Conservation (phyloP, 2,888 invertebrate species). For the Teleogryllus oceanicus region DNA sequence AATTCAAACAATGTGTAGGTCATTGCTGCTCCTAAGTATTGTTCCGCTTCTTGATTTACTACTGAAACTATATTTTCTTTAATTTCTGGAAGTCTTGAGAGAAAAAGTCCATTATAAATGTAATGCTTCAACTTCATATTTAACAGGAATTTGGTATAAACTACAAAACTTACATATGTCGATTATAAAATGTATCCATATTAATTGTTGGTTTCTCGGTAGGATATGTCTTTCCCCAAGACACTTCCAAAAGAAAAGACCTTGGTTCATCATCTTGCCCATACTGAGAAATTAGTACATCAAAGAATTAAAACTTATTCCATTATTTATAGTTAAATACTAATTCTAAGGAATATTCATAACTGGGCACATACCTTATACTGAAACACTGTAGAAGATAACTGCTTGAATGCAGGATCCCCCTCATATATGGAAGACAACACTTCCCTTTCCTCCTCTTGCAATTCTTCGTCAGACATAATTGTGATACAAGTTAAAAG, state of each 20-base stretch:
- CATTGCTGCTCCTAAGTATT: slow-evolving; percentile 87
- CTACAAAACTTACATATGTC: slow-evolving; percentile 71
- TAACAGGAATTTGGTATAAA: background rate
- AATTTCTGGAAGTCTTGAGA: slow-evolving; percentile 60
- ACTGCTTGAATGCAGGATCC: slow-evolving; percentile 78
- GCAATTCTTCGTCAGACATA: slow-evolving; percentile 64
- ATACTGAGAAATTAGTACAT: slow-evolving; percentile 54
- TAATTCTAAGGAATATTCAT: background rate
- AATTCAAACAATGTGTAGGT: slow-evolving; percentile 91
- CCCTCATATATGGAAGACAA: slow-evolving; percentile 92
- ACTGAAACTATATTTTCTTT: slow-evolving; percentile 65
- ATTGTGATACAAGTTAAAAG: background rate
- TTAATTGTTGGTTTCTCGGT: slow-evolving; percentile 74
- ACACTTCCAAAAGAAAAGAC: slow-evolving; percentile 83
- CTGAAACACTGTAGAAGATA: slow-evolving; percentile 75
- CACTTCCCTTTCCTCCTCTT: slow-evolving; percentile 86
- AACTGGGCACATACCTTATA: slow-evolving; percentile 70
- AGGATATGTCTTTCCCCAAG: slow-evolving; percentile 85
- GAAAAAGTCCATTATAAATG: background rate
- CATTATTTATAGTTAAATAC: background rate
- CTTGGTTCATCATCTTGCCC: slow-evolving; percentile 72
- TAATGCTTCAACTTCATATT: background rate
- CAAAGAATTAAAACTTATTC: slow-evolving; percentile 30
- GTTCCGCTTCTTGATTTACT: slow-evolving; percentile 68
- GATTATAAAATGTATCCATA: slow-evolving; percentile 90